Evolutionary conservation across 2,888 invertebrate species (phyloP), one percentile per base, ranked within the genome.

Genomic region (Diarsia dahlii): DNA sequence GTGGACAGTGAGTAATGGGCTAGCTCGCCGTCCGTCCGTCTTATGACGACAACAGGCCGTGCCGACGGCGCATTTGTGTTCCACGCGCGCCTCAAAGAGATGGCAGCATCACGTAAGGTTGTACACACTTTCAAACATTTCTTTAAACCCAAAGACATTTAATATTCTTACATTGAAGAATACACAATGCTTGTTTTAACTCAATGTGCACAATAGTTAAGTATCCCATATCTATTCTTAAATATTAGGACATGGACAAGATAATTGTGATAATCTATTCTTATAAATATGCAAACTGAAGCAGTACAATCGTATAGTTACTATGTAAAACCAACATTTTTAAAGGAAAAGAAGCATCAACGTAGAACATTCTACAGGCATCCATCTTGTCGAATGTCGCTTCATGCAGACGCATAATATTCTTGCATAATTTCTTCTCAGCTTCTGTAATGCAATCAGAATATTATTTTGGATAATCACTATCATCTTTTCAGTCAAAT

Each of bases 291-390:
- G 66, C 66, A 54, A 76, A 76, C 28, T 76, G 60, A 15, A 76
- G 34, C 3, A 76, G 8, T 12, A 76, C 60, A 18, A 76, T 46
- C 6, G 66, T 76, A 34, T 76, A 76, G 3, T 76, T 52, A 34
- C 34, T 46, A 34, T 66, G n/a, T 66, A 76, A 46, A 15, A 28
- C 60, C 23, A 66, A 3, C 18, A 76, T 60, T 46, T 66, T 66
- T 12, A 76, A 66, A 1, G 76, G 66, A 15, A 76, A 76, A 66
- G 76, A 46, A 28, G 76, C 76, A 39, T 76, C 76, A 18, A 76
- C 9, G 34, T 58, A 62, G 52, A 76, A 76, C 76, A 76, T 66
- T 34, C 76, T 60, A 23, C 76, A 76, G 0, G 60, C 76, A 9
- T 66, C 20, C 46, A 76, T 46, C 34, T 75, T 76, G 3, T 60